A percentile compares a stretch with the other conserved stretches of the same genome.
Conservation (phyloP, 2,888 invertebrate species). For the Netelia melanura region DNA sequence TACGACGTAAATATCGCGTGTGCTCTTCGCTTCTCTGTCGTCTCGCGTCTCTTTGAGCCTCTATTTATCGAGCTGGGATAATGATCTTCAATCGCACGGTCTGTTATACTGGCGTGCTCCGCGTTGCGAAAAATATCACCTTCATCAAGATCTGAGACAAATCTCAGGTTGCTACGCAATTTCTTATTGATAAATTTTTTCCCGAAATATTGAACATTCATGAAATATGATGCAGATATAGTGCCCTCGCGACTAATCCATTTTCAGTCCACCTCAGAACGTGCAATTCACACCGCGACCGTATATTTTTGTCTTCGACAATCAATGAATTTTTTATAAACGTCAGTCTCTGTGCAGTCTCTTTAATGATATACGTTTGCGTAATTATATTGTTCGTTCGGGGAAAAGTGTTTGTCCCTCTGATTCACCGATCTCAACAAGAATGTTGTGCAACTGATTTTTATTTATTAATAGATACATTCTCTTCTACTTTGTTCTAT, state of each 20-base stretch:
- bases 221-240: conserved; percentile 41
- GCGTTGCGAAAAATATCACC: conserved; percentile 52
- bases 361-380: background rate
- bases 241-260: conserved; percentile 25
- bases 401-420: background rate
- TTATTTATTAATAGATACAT: conserved; percentile 21
- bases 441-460: conserved; percentile 31
- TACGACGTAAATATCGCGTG: conserved; percentile 56
- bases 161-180: conserved; percentile 43
- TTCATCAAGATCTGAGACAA: conserved; percentile 61
- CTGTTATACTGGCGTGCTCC: conserved; percentile 39
- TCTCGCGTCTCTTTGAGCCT: background rate
- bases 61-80: conserved; percentile 40
- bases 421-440: background rate
- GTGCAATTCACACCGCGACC: conserved; percentile 39
- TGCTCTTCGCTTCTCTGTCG: background rate
- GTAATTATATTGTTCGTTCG: background rate
- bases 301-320: conserved; percentile 47
- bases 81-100: conserved; percentile 59
- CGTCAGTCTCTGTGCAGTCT: conserved; percentile 1
- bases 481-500: background rate
- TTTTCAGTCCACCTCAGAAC: background rate
- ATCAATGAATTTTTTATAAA: conserved; percentile 47
- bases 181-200: conserved; percentile 10
- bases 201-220: conserved; percentile 24